Evolutionary conservation across 2,797 vertebrate genomes (phyloP).

Genomic region (Thunnus albacares): DNA sequence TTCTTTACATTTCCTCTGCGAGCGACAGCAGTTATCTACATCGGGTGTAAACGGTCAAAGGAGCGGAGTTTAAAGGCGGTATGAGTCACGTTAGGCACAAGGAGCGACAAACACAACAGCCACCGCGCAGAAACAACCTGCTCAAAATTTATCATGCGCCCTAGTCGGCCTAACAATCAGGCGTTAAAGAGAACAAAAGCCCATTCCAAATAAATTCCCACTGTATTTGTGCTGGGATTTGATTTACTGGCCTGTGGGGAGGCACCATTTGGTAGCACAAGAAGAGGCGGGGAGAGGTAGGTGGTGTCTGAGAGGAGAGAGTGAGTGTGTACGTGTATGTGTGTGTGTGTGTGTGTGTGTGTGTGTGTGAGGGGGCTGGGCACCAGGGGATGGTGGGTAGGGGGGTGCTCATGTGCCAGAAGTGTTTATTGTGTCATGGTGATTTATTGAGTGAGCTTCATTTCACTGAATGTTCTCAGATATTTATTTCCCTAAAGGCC

Average conservation of each 20-base stretch:
- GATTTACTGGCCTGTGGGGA: slow-evolving; percentile 99
- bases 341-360: slow-evolving; percentile 33
- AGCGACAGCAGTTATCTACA: slow-evolving; percentile 27
- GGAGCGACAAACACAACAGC: slow-evolving; percentile 76
- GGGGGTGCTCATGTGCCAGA: slow-evolving; percentile 97
- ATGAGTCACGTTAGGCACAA: slow-evolving; percentile 71
- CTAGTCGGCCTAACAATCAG: slow-evolving; percentile 96
- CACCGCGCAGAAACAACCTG: slow-evolving; percentile 78
- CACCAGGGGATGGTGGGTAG: slow-evolving; percentile 80
- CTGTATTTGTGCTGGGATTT: slow-evolving; percentile 99
- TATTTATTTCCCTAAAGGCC: slow-evolving; percentile 99
- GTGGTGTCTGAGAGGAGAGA: slow-evolving; percentile 91
- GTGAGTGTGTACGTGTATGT: slow-evolving; percentile 41
- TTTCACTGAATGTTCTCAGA: slow-evolving; percentile 99
- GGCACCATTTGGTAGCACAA: slow-evolving; percentile 99
- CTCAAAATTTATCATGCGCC: slow-evolving; percentile 94
- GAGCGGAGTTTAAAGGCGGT: slow-evolving; percentile 56
- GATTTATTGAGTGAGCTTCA: slow-evolving; percentile 99
- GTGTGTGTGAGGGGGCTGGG: slow-evolving; percentile 77
- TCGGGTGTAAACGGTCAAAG: slow-evolving; percentile 26
- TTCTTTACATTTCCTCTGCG: slow-evolving; percentile 12
- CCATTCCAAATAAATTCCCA: slow-evolving; percentile 99
- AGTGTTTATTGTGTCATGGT: slow-evolving; percentile 99
- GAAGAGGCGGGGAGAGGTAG: slow-evolving; percentile 94
- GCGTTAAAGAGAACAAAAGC: slow-evolving; percentile 99